These are phyloP conservation scores for Nysson spinosus DNA, from an alignment of 2,888 invertebrate genomes.

Conservation along the genomic window DNA sequence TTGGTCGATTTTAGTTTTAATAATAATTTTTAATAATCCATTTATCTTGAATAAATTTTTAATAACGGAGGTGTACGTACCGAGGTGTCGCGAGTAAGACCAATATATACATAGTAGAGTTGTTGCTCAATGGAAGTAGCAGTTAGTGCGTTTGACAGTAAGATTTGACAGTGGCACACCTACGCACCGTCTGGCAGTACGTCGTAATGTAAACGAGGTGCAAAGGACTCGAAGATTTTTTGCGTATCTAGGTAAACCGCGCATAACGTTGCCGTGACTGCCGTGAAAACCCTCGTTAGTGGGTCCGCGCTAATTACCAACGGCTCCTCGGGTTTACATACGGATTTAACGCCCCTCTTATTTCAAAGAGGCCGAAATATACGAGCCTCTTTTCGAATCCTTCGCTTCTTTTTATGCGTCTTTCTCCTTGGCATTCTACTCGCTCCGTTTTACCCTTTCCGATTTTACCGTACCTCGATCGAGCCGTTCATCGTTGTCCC, in stretches of 20 bases:
- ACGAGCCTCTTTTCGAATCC: constrained; percentile 50
- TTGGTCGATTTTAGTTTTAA: no score
- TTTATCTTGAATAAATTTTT: no score
- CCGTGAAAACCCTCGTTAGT: constrained; percentile 70
- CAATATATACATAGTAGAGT: no score
- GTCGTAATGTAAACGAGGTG: constrained; percentile 49
- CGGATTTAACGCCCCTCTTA: constrained; percentile 69
- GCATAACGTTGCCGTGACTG: constrained; percentile 39
- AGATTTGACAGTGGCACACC: constrained; percentile 46
- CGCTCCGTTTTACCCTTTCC: no score
- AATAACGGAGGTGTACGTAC: no score
- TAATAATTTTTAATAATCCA: no score
- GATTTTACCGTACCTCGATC: no score
- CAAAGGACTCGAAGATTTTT: constrained; percentile 48
- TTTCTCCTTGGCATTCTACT: constrained; percentile 10
- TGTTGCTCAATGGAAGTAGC: no score
- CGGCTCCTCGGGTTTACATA: constrained; percentile 68
- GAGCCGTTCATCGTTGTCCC: no score
- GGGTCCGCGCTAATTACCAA: constrained; percentile 68
- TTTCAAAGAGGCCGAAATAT: constrained; percentile 65
- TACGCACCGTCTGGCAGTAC: constrained; percentile 21
- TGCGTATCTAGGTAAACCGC: constrained; percentile 59
- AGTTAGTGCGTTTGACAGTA: constrained; percentile 6
- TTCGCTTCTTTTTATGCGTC: constrained; percentile 30
- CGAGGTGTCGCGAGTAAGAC: no score